Conservation (phyloP, 2,888 invertebrate genomes). For the Dolichomitus sp. region DNA sequence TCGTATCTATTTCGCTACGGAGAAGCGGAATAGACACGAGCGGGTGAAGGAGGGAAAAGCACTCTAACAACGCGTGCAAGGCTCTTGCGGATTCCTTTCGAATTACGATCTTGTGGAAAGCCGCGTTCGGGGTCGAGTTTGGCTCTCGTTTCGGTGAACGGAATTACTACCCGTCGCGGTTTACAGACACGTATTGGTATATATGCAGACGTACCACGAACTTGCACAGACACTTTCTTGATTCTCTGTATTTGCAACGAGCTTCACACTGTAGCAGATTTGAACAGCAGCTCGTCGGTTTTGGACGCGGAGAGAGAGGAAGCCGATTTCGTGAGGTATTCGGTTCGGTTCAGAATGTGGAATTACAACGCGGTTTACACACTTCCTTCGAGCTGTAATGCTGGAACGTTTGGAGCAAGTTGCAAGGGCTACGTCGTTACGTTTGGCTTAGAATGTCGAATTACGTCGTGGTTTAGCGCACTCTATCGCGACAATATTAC, state of each 20-base stretch:
- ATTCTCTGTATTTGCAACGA: conserved; percentile 24
- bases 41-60: conserved; percentile 10
- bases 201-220: not conserved
- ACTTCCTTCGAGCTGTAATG: conserved; percentile 36
- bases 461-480: conserved; percentile 40
- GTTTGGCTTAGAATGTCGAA: conserved; percentile 57
- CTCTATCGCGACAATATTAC: not conserved
- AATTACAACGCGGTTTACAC: conserved; percentile 62
- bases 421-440: conserved; percentile 42
- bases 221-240: conserved; percentile 23
- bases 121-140: conserved; percentile 37
- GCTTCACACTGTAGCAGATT: conserved; percentile 9
- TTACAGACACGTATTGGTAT: conserved; percentile 20
- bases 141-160: conserved; percentile 37
- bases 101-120: conserved; percentile 54
- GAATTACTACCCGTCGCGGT: conserved; percentile 47
- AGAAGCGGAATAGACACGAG: conserved; percentile 11
- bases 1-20: not conserved
- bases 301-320: conserved; percentile 42
- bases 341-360: conserved; percentile 55
- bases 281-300: conserved; percentile 25
- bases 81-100: conserved; percentile 52
- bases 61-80: conserved; percentile 19
- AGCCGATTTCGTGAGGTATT: conserved; percentile 47
- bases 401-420: conserved; percentile 19